A percentile compares a stretch with the other conserved stretches of the same genome.
Evolutionary conservation across 1,140 invertebrate species (phyloP).

Genomic region (Lepidurus arcticus): DNA sequence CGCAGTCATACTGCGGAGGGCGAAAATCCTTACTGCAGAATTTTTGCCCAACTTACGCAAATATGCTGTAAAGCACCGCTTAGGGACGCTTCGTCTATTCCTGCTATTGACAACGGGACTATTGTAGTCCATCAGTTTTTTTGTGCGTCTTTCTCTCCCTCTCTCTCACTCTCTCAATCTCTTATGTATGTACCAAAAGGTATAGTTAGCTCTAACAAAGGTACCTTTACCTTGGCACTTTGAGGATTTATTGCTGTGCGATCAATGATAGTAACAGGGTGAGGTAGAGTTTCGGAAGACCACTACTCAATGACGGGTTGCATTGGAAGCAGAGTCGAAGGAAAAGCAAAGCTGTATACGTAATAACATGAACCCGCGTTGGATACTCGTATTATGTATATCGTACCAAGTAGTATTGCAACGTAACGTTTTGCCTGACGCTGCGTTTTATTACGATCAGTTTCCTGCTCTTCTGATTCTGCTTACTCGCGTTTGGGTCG

Average conservation of each 20-base stretch:
- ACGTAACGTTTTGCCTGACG: neutral
- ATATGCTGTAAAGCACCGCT: neutral
- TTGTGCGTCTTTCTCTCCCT: neutral
- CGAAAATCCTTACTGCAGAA: slow-evolving; percentile 6
- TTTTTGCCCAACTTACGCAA: neutral
- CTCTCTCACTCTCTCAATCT: neutral
- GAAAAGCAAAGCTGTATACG: neutral
- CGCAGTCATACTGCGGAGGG: neutral
- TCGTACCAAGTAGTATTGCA: neutral
- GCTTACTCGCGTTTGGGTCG: neutral
- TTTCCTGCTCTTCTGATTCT: neutral
- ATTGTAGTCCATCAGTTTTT: neutral
- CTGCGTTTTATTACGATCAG: neutral
- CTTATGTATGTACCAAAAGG: neutral
- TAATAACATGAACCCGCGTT: neutral
- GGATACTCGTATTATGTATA: neutral
- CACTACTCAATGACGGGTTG: too few species aligned
- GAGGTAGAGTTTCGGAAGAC: too few species aligned
- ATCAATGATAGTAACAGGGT: neutral
- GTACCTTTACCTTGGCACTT: slow-evolving; percentile 1
- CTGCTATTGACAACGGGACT: neutral
- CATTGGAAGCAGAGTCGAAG: neutral
- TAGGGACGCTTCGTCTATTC: neutral
- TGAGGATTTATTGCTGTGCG: neutral
- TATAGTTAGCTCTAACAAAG: neutral